Conservation (phyloP, 2,797 vertebrate genomes). For the Anas georgica region DNA sequence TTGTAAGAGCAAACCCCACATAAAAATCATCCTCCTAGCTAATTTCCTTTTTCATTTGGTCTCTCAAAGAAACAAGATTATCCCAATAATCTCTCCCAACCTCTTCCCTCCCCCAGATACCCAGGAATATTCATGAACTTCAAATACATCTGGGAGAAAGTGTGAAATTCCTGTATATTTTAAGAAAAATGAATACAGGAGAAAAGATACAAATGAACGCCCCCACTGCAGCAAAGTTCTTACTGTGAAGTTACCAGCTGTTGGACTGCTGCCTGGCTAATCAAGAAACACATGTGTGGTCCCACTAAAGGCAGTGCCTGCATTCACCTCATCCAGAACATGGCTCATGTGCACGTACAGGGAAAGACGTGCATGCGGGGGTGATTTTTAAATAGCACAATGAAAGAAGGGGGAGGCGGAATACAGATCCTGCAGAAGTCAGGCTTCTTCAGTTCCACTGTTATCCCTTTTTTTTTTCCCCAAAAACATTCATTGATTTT, state of each 20-base stretch:
- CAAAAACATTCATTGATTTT: background rate
- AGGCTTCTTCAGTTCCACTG: background rate
- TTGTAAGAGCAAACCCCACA: background rate
- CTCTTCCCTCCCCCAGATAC: background rate
- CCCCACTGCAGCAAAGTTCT: background rate
- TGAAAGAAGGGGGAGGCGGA: background rate
- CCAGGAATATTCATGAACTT: background rate
- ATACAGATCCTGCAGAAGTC: background rate
- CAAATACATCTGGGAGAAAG: background rate
- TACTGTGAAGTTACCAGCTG: background rate
- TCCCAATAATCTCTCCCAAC: background rate
- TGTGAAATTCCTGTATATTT: background rate
- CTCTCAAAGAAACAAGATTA: background rate
- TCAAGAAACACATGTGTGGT: fast-evolving
- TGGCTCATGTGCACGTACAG: fast-evolving
- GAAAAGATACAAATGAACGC: background rate
- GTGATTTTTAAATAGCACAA: background rate
- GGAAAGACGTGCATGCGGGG: background rate
- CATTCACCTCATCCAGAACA: background rate
- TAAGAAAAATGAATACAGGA: background rate
- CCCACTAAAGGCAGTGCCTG: background rate
- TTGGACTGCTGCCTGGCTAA: background rate
- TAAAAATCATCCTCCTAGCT: background rate
- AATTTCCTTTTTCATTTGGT: background rate
- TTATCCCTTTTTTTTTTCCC: background rate